phyloP scores from a whole-genome alignment of 2,888 invertebrate species.

The Caenorhabditis afra region DNA sequence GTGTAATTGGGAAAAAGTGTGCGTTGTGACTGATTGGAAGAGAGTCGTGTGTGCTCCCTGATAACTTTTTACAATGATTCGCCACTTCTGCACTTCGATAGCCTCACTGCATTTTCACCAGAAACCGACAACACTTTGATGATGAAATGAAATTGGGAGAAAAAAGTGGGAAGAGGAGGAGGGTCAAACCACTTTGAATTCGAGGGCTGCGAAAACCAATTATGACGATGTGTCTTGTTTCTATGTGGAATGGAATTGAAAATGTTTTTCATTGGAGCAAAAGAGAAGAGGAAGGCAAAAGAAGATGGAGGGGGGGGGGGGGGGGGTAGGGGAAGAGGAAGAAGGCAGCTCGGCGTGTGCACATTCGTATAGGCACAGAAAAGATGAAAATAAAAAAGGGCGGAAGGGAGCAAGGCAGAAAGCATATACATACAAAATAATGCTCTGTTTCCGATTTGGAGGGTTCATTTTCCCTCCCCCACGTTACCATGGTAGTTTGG shows the following conservation, averaged over 20 bases:
- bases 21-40: not conserved
- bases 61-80: not conserved
- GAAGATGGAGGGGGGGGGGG: conserved; percentile 10
- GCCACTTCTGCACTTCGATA: no score
- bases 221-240: conserved; percentile 45
- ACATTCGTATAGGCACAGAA: conserved; percentile 46
- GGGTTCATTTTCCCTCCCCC: conserved; percentile 23
- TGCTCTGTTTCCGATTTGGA: conserved; percentile 31
- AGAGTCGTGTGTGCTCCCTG: not conserved
- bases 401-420: conserved; percentile 45
- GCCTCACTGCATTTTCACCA: no score
- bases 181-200: conserved; percentile 6
- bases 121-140: no score
- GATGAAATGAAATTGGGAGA: not conserved
- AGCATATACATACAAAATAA: conserved; percentile 43
- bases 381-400: conserved; percentile 52
- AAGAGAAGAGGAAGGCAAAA: conserved; percentile 25
- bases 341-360: conserved; percentile 36
- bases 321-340: conserved; percentile 22
- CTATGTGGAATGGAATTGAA: conserved; percentile 20
- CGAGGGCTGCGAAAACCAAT: conserved; percentile 37
- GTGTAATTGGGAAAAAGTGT: conserved; percentile 1
- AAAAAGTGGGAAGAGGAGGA: no score
- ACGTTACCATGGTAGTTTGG: conserved; percentile 33
- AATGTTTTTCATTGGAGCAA: conserved; percentile 48